Evolutionary conservation across 1,140 invertebrate genomes (phyloP), one percentile per base, ranked within the genome.

Genomic region (Laupala kohalensis): DNA sequence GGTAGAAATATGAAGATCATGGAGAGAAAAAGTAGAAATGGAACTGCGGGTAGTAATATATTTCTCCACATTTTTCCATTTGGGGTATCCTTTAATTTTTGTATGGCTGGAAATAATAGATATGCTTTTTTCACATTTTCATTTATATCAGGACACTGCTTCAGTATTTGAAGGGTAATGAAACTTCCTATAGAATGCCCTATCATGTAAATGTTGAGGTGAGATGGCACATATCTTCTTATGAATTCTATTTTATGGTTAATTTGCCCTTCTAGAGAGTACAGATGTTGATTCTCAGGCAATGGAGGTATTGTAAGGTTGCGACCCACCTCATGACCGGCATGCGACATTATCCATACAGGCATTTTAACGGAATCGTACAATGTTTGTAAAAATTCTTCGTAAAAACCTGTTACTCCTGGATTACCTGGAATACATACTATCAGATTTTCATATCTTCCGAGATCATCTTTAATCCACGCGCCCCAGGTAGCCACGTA

Each of bases 121-220:
- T 89, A 93, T 77, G 82, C 83, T 75, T 86, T 85, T 6, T 78
- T 77, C 30, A 88, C 76, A 74, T 79, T 81, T 15, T 78, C 73
- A n/a, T 79, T 79, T 29, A 88, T 80, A 25, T 79, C 74, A 27
- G 80, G 74, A 4, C 37, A 53, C 66, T 87, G 77, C 74, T 90
- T 86, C 5, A 95, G 75, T 24, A 94, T 76, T 75, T 94, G 87
- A 19, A 93, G 77, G 71, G 86, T 84, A 73, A 94, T 89, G 84
- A 92, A 92, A 73, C 86, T 84, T 1, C 93, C 93, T 76, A 95
- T 90, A 0, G 93, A 95, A 83, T 95, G 93, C 1, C 90, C 92
- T 74, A 95, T 84, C 0, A 94, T 75, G 79, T 92, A 86, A 5
- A 96, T 77, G 75, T 84, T 86, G 0, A 86, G 83, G 79, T 89